Conservation (phyloP, 2,888 invertebrate genomes). For the Oxycera nigricornis region DNA sequence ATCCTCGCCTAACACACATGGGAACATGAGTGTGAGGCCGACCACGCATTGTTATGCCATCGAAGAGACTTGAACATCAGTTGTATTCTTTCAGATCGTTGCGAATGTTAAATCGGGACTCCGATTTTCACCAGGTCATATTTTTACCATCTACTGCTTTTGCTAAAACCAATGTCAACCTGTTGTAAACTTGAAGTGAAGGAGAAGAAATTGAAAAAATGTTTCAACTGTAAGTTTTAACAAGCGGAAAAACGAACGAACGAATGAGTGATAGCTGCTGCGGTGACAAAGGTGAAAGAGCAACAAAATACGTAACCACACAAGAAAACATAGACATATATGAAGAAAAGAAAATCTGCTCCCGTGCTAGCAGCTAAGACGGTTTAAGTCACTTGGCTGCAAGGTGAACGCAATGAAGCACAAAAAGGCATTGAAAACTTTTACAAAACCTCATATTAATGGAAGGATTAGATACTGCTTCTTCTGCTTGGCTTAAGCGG, state of each 20-base stretch:
- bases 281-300: constrained; percentile 6
- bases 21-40: constrained; percentile 20
- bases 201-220: constrained; percentile 22
- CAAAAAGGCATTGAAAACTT: constrained; percentile 31
- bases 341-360: background rate
- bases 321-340: background rate
- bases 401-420: constrained; percentile 32
- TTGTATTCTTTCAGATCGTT: constrained; percentile 1
- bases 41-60: constrained; percentile 17
- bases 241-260: background rate
- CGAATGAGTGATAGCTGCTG: background rate
- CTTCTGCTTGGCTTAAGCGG: background rate
- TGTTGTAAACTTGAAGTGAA: constrained; percentile 42
- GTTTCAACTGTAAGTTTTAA: background rate
- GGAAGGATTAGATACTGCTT: constrained; percentile 24
- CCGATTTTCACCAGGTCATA: background rate
- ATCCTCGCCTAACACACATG: constrained; percentile 14
- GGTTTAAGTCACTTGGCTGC: constrained; percentile 9
- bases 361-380: constrained; percentile 10
- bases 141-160: background rate
- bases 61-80: constrained; percentile 2
- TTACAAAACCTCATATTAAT: constrained; percentile 34
- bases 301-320: background rate
- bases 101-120: background rate
- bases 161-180: constrained; percentile 33